phyloP scores from a whole-genome alignment of 2,888 invertebrate species.

The Limnephilus marmoratus region DNA sequence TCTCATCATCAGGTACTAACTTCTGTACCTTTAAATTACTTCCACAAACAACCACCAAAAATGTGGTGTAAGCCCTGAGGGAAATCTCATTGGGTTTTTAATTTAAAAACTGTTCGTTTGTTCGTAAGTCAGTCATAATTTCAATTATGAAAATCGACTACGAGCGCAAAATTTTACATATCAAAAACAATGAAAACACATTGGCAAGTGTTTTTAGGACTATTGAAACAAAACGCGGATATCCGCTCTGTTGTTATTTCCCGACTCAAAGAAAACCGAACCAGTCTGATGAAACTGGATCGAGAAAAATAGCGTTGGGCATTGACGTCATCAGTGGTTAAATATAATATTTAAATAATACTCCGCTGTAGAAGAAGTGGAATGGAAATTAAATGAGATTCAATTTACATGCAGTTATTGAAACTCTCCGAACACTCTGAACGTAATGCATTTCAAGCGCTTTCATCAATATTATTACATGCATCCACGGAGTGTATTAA shows the following conservation, averaged over 20 bases:
- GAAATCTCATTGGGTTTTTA: not conserved
- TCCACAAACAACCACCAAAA: not conserved
- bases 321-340: not conserved
- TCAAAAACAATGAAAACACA: not conserved
- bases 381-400: not conserved
- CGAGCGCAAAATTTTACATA: not conserved
- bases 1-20: not conserved
- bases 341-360: not conserved
- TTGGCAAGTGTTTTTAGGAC: not conserved
- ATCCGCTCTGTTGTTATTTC: not conserved
- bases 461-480: not conserved
- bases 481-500: not conserved
- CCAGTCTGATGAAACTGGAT: not conserved
- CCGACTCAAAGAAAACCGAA: not conserved
- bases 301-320: not conserved
- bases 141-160: not conserved
- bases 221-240: not conserved
- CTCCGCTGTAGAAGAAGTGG: not conserved
- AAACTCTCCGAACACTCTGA: not conserved
- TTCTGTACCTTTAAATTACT: not conserved
- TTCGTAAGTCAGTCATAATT: not conserved
- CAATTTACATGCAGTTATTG: not conserved
- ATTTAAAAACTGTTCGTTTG: not conserved
- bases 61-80: not conserved
- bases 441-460: conserved; percentile 2